These are phyloP conservation scores for Physocephala rufipes DNA, from an alignment of 2,888 invertebrate genomes.

Conservation along the genomic window DNA sequence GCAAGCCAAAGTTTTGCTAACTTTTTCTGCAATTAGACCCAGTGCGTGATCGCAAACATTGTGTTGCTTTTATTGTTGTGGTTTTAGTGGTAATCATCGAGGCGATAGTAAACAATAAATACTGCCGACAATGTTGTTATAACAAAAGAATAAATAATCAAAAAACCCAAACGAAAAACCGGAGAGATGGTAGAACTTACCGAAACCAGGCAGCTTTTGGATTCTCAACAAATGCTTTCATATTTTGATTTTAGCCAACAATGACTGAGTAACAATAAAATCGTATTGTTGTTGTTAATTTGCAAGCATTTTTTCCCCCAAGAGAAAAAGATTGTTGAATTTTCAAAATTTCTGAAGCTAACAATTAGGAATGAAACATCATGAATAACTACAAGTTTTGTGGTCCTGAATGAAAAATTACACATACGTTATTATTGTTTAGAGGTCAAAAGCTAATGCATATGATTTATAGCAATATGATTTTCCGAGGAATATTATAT, in stretches of 20 bases:
- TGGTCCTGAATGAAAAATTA: no score
- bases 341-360: no score
- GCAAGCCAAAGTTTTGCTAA: background rate
- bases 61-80: background rate
- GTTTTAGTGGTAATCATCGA: background rate
- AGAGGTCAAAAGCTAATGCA: no score
- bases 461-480: no score
- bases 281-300: background rate
- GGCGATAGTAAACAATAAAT: conserved; percentile 17
- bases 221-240: background rate
- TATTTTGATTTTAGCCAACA: background rate
- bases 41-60: background rate
- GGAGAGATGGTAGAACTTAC: background rate
- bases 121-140: conserved; percentile 1
- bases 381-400: no score
- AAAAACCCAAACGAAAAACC: background rate
- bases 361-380: no score
- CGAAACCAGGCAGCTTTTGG: background rate
- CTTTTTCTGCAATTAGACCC: background rate
- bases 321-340: no score
- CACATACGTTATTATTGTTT: no score
- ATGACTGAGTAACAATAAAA: background rate
- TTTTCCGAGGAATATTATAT: no score
- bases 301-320: no score
- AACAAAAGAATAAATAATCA: background rate